Evolutionary conservation across 2,888 invertebrate species (phyloP).

Genomic region (Diarsia mendica): DNA sequence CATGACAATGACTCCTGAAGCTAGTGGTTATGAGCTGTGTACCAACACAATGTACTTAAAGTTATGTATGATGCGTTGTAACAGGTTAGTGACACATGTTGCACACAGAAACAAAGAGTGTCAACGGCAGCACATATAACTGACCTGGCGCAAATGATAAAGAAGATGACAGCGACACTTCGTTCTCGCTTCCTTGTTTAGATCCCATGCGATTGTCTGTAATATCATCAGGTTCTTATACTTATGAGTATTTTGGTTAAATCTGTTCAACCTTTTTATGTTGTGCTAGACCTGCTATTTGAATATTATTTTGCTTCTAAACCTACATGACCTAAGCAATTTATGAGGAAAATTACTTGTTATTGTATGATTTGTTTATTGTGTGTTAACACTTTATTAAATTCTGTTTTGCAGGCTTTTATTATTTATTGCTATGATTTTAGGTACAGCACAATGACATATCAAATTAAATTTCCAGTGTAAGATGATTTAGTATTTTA

Average conservation of each 20-base stretch:
- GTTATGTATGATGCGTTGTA: slow-evolving; percentile 72
- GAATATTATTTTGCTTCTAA: slow-evolving; percentile 15
- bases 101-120: slow-evolving; percentile 87
- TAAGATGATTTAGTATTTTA: neutral
- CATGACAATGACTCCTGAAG: slow-evolving; percentile 70
- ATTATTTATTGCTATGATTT: neutral
- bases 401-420: neutral
- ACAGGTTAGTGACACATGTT: slow-evolving; percentile 89
- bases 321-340: slow-evolving; percentile 18
- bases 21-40: slow-evolving; percentile 76
- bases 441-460: neutral
- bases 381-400: neutral
- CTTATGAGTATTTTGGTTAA: slow-evolving; percentile 65
- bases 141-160: slow-evolving; percentile 90
- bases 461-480: neutral
- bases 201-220: slow-evolving; percentile 90
- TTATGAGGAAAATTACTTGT: slow-evolving; percentile 40
- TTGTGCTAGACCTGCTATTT: slow-evolving; percentile 13
- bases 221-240: slow-evolving; percentile 86
- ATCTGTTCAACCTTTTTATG: slow-evolving; percentile 40
- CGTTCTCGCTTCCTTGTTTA: slow-evolving; percentile 89
- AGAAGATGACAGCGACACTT: slow-evolving; percentile 89
- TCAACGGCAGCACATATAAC: slow-evolving; percentile 88
- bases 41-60: slow-evolving; percentile 66
- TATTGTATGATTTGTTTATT: slow-evolving; percentile 26